Percentiles rank a stretch among this genome's conserved stretches.
Evolutionary conservation across 2,888 invertebrate genomes (phyloP).

Genomic region (Cheiracanthium punctorium): DNA sequence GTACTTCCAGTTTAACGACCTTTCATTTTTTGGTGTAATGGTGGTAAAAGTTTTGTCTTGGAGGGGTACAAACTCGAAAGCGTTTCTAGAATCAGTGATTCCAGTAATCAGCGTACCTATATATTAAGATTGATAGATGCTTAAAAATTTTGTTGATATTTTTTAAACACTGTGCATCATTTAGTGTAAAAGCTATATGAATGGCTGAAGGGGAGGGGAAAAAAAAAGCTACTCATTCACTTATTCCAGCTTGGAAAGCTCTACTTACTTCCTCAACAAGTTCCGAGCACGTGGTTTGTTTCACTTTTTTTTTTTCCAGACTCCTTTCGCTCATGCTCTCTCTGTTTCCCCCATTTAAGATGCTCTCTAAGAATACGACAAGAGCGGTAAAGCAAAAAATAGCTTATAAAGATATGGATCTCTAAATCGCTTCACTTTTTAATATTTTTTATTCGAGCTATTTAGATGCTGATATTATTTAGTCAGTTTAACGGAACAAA

Average conservation of each 20-base stretch:
- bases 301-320: background rate
- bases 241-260: background rate
- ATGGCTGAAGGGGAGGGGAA: background rate
- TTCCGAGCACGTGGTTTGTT: background rate
- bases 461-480: background rate
- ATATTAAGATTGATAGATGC: too few relatives aligned
- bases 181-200: background rate
- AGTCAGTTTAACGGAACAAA: too few relatives aligned
- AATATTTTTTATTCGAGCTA: too few relatives aligned
- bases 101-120: too few relatives aligned
- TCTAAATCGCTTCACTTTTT: background rate
- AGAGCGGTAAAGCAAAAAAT: background rate
- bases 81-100: too few relatives aligned
- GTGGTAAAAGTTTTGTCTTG: too few relatives aligned
- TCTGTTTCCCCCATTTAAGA: background rate
- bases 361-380: background rate
- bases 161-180: too few relatives aligned
- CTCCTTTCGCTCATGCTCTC: background rate
- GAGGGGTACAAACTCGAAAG: too few relatives aligned
- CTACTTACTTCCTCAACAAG: background rate
- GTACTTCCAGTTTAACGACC: too few relatives aligned
- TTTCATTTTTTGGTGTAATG: too few relatives aligned
- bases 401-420: conserved; percentile 1
- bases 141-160: too few relatives aligned
- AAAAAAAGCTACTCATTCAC: conserved; percentile 3